Evolutionary conservation across 2,888 invertebrate species (phyloP).

Genomic region (Dryococelus australis): DNA sequence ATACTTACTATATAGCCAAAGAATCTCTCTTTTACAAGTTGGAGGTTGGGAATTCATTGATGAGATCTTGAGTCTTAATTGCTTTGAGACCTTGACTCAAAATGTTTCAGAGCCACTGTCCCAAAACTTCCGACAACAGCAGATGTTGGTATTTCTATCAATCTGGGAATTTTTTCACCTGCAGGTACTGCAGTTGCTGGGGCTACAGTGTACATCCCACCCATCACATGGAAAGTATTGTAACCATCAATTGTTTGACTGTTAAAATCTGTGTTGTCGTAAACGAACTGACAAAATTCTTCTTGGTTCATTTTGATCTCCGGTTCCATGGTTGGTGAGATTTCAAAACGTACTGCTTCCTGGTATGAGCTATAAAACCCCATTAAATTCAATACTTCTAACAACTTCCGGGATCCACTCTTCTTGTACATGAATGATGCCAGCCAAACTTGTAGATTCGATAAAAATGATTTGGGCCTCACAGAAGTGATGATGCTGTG

Average conservation of each 20-base stretch:
- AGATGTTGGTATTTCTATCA: too few relatives aligned
- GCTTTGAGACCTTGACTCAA: background rate
- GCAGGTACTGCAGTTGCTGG: background rate
- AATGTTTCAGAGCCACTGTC: too few relatives aligned
- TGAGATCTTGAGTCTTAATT: conserved; percentile 9
- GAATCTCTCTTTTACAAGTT: background rate
- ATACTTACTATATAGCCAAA: background rate
- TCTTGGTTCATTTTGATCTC: too few relatives aligned
- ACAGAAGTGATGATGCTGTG: too few relatives aligned
- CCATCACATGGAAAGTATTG: conserved; percentile 13
- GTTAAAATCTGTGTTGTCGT: too few relatives aligned
- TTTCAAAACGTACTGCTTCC: too few relatives aligned
- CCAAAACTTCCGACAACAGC: too few relatives aligned
- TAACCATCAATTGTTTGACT: background rate
- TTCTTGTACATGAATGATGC: background rate
- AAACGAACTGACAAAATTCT: too few relatives aligned
- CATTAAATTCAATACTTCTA: too few relatives aligned
- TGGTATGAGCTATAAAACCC: too few relatives aligned
- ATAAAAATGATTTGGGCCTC: background rate
- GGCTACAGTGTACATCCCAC: background rate
- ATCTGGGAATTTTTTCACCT: background rate
- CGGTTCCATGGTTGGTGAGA: too few relatives aligned
- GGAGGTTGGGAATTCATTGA: background rate
- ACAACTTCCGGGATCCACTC: background rate
- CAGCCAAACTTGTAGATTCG: background rate